Base-by-base conservation (phyloP, 2,888 invertebrate species). In the Heliconius ismenius region DNA sequence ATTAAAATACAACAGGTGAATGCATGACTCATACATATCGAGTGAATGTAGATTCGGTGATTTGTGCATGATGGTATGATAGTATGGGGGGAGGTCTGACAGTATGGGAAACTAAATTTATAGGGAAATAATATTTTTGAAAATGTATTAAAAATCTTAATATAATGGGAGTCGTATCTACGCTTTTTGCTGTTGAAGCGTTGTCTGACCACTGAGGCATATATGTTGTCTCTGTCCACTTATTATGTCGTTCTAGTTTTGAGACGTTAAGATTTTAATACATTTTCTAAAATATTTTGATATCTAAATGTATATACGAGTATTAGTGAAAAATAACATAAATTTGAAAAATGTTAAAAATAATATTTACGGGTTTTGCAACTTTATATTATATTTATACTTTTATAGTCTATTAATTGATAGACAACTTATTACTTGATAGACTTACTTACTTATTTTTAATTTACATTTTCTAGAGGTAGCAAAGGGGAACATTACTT, bases 1-100 rank as follows among this genome's bases (percentile, higher is more conserved):
- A 90, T 93, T 79, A 94, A 93, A 88, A 90, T 94, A 76, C 93
- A 92, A 81, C 92, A 94, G 94, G 93, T 94, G 92, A 73, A 60
- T 77, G 82, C 82, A 83, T 81, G 82, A 65, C 49, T 60, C 64
- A 39, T 73, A 73, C 69, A 43, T 75, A 73, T 67, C 75, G 74
- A 75, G 67, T 83, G 81, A 80, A 81, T 64, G 28, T 76, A 76
- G 76, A 60, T 54, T 64, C 21, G 72, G 65, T 67, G 76, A 73
- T 76, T 60, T 76, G 76, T 76, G 76, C 76, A 76, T 76, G 76
- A 67, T 11, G 21, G 54, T 58, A 54, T 75, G 69, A 39, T 11
- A 39, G 39, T 39, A 39, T 39, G 39, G 39, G 36, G 36, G 39
- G 39, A 39, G 39, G 39, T 39, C 60, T 73, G 73, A 60, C 73